phyloP scores from a whole-genome alignment of 2,113 vertebrate species.

The Micronycteris hirsuta region DNA sequence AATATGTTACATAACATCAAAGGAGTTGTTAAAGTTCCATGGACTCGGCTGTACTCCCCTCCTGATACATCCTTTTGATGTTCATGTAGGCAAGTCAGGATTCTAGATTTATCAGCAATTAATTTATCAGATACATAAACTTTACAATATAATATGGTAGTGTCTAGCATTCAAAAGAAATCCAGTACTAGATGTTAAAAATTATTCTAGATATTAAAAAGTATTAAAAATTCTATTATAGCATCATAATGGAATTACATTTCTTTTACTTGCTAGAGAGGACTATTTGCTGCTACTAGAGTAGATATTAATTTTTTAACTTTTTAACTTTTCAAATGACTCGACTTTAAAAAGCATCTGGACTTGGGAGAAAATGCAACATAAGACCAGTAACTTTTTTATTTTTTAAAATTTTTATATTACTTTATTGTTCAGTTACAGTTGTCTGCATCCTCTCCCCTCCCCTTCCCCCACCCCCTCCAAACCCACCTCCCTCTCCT shows the following conservation, averaged over 20 bases:
- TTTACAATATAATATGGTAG: neutral
- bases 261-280: slow-evolving; percentile 5
- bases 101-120: neutral
- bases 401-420: too few species aligned
- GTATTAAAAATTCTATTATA: slow-evolving; percentile 1
- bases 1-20: neutral
- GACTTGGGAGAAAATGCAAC: neutral
- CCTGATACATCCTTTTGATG: neutral
- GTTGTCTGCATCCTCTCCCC: too few species aligned
- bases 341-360: neutral
- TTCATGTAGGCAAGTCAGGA: neutral
- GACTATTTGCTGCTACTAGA: neutral
- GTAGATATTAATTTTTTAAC: neutral
- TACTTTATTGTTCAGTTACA: too few species aligned
- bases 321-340: neutral
- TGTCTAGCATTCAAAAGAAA: slow-evolving; percentile 14
- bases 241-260: neutral
- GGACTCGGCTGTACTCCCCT: neutral
- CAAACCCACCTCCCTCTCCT: too few species aligned
- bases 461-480: too few species aligned
- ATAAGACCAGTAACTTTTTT: neutral
- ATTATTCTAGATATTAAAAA: slow-evolving; percentile 7
- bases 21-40: neutral
- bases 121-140: slow-evolving; percentile 13
- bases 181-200: slow-evolving; percentile 12